Conservation (phyloP, 1,140 invertebrate species). For the Reticulitermes speratus region DNA sequence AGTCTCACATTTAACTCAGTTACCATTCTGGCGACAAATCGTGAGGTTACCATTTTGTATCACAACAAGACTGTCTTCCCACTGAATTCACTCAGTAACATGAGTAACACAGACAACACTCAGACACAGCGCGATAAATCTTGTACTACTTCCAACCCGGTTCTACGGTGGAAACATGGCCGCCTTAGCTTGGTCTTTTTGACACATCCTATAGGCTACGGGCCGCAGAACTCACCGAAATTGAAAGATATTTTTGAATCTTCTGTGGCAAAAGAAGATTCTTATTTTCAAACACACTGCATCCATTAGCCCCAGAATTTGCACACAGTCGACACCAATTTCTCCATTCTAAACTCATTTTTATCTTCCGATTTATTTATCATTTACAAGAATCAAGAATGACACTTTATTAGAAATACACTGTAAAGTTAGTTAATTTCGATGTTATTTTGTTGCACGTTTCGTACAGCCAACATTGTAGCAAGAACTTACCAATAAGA, state of each 20-base stretch:
- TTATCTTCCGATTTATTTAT: constrained; percentile 9
- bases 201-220: constrained; percentile 28
- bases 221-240: constrained; percentile 25
- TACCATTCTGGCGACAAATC: background rate
- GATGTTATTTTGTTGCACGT: background rate
- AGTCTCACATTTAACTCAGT: background rate
- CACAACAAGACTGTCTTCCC: background rate
- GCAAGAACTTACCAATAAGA: background rate
- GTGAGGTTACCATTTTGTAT: background rate
- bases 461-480: background rate
- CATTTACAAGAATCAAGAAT: constrained; percentile 22
- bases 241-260: constrained; percentile 33
- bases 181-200: constrained; percentile 24
- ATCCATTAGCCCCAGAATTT: constrained; percentile 15
- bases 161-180: background rate
- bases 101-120: too few species aligned
- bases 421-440: constrained; percentile 13
- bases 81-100: too few species aligned
- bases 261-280: constrained; percentile 24
- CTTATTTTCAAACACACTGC: constrained; percentile 25
- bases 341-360: constrained; percentile 32
- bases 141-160: constrained; percentile 17
- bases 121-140: background rate
- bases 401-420: constrained; percentile 24
- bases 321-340: constrained; percentile 34